phyloP scores from a whole-genome alignment of 2,113 vertebrate genomes.

The Pseudopipra pipra region DNA sequence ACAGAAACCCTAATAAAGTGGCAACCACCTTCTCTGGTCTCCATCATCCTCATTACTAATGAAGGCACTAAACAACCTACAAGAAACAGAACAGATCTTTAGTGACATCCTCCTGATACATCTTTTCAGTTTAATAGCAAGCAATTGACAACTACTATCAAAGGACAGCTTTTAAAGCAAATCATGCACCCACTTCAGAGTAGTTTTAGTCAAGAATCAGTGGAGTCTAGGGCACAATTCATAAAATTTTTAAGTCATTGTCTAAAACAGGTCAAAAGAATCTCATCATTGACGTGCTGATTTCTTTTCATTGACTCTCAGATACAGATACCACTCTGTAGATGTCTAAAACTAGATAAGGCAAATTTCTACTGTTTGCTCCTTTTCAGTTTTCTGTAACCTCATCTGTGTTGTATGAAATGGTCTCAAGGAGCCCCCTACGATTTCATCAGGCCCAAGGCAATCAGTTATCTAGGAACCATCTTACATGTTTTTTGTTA shows the following conservation, averaged over 20 bases:
- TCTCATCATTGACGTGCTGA: not conserved
- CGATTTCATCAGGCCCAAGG: not conserved
- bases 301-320: not conserved
- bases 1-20: not conserved
- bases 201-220: not conserved
- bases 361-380: not conserved
- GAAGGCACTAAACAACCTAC: not conserved
- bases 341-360: not conserved
- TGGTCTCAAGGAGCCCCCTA: not conserved
- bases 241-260: not conserved
- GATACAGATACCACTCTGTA: not conserved
- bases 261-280: not conserved
- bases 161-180: not conserved
- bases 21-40: not conserved
- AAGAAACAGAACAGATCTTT: not conserved
- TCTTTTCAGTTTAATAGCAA: not conserved
- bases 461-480: not conserved
- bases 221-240: not conserved
- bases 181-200: not conserved
- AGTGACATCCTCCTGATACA: not conserved
- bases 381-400: not conserved
- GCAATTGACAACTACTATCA: not conserved
- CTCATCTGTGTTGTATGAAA: not conserved
- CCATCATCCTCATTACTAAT: not conserved
- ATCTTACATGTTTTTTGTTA: not conserved